A percentile compares a stretch with the other conserved stretches of the same genome.
These are phyloP conservation scores for Pocillopora grandis DNA, from an alignment of 92 coral and sea anemone genomes.

Conservation along the genomic window DNA sequence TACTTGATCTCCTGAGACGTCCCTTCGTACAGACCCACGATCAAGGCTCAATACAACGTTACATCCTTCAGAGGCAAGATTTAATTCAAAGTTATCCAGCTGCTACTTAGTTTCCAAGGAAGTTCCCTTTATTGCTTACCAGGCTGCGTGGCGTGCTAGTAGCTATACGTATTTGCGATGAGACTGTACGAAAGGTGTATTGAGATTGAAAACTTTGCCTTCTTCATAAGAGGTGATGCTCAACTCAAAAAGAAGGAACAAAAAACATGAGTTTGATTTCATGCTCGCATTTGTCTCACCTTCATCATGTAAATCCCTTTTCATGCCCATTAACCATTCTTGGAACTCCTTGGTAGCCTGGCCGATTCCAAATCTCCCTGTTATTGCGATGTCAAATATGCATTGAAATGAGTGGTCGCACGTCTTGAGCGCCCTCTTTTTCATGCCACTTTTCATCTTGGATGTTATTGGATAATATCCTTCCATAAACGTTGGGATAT, in stretches of 20 bases:
- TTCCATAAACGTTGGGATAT: conserved; percentile 47
- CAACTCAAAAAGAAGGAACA: too few relatives aligned
- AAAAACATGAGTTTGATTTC: too few relatives aligned
- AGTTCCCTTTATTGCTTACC: too few relatives aligned
- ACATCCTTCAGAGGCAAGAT: conserved; percentile 4
- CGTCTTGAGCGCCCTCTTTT: conserved; percentile 12
- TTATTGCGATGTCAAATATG: conserved; percentile 50
- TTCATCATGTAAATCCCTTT: conserved; percentile 20
- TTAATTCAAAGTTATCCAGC: not conserved
- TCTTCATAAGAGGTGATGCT: too few relatives aligned
- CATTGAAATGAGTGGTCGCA: conserved; percentile 42
- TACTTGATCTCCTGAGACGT: conserved; percentile 7
- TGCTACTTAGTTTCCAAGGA: too few relatives aligned
- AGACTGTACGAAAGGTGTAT: too few relatives aligned
- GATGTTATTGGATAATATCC: conserved; percentile 20
- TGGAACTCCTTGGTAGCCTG: conserved; percentile 43
- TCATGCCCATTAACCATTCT: conserved; percentile 21
- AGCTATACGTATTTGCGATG: too few relatives aligned
- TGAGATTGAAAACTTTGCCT: too few relatives aligned
- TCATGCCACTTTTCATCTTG: conserved; percentile 4
- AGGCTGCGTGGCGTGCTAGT: too few relatives aligned
- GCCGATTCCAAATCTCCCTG: conserved; percentile 46
- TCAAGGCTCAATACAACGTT: conserved; percentile 13
- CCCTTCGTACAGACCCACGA: conserved; percentile 20
- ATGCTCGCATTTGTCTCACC: not conserved